A percentile compares a stretch with the other conserved stretches of the same genome.
Conservation (phyloP, 2,113 vertebrate genomes). For the Ophthalmolycus amberensis region DNA sequence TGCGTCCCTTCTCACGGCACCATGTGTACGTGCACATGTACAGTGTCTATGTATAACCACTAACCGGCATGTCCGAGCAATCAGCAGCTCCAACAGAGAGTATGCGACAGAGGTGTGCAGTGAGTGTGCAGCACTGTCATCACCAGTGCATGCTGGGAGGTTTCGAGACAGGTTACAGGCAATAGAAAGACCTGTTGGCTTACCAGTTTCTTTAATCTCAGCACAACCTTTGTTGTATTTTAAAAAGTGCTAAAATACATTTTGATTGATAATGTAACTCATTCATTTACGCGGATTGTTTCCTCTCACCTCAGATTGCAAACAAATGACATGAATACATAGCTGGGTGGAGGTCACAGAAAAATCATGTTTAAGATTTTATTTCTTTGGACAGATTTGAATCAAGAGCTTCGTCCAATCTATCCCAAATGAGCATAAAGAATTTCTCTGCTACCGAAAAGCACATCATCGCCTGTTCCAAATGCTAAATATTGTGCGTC, state of each 20-base stretch:
- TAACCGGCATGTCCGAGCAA: conserved; percentile 30
- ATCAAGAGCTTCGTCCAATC: neutral
- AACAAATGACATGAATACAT: neutral
- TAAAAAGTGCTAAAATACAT: too few relatives aligned
- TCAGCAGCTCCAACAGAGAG: conserved; percentile 17
- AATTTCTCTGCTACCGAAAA: neutral
- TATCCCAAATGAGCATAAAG: neutral
- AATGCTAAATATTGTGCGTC: neutral
- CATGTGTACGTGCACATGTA: neutral
- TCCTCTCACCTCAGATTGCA: neutral
- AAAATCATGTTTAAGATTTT: neutral
- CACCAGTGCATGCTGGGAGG: conserved; percentile 12
- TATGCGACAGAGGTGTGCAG: conserved; percentile 50
- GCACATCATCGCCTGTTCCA: neutral
- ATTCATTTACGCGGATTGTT: neutral
- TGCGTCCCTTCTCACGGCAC: conserved; percentile 38
- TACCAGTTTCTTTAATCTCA: neutral
- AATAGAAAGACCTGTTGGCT: conserved; percentile 6
- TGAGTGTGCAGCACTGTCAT: conserved; percentile 12
- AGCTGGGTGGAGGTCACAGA: neutral
- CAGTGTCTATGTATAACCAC: conserved; percentile 40
- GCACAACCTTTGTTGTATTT: too few relatives aligned
- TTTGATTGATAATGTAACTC: neutral
- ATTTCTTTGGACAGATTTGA: neutral
- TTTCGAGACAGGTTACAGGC: conserved; percentile 26